Conservation (phyloP, 2,888 invertebrate genomes). For the Drosophila prostipennis region DNA sequence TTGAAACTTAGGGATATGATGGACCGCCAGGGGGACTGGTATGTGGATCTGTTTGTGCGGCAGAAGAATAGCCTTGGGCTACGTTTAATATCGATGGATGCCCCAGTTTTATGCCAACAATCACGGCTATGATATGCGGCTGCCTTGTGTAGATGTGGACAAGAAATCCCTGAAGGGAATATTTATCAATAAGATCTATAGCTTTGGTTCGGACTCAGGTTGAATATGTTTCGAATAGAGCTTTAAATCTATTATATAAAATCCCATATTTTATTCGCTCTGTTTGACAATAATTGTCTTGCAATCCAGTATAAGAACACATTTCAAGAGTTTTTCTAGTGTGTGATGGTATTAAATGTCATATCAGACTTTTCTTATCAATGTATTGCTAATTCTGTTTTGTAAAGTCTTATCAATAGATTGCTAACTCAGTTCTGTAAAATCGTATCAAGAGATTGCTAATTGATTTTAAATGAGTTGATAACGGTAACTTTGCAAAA, state of each 20-base stretch:
- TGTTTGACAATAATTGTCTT: not conserved
- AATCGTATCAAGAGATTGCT: conserved; percentile 29
- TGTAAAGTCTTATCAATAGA: not conserved
- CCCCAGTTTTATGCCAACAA: conserved; percentile 44
- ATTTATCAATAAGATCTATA: not conserved
- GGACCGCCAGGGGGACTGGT: conserved; percentile 33
- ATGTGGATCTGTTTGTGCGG: conserved; percentile 56
- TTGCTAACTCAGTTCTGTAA: not conserved
- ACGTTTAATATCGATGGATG: conserved; percentile 25
- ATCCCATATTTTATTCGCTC: not conserved
- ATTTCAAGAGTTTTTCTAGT: too few species aligned
- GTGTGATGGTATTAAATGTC: too few species aligned
- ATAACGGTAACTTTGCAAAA: conserved; percentile 17
- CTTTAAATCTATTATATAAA: not conserved
- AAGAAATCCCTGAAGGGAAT: conserved; percentile 10
- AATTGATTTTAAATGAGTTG: conserved; percentile 58
- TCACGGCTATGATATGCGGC: conserved; percentile 56
- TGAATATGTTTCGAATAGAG: not conserved
- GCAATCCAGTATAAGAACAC: not conserved
- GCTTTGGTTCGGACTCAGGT: not conserved
- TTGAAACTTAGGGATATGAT: conserved; percentile 26
- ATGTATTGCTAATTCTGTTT: conserved; percentile 6
- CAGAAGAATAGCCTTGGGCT: conserved; percentile 46
- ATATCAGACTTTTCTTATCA: conserved; percentile 4
- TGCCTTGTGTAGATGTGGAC: conserved; percentile 43